Conservation (phyloP, 2,888 invertebrate genomes). For the Nebria salina region DNA sequence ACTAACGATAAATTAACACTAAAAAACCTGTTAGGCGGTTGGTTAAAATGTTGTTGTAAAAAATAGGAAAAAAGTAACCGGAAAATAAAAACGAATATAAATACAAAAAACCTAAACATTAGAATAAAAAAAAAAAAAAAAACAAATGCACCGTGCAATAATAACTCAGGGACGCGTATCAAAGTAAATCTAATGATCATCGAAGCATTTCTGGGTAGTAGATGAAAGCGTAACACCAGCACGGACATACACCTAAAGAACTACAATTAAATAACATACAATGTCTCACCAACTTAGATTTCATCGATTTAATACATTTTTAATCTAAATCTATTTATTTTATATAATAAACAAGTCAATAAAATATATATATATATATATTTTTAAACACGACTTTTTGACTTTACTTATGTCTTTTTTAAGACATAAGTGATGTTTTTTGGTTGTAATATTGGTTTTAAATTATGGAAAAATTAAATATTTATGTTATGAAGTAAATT, state of each 20-base stretch:
- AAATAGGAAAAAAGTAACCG: neutral
- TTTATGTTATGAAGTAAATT: no score
- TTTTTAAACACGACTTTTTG: no score
- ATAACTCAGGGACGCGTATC: neutral
- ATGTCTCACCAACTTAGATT: neutral
- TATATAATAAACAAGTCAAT: no score
- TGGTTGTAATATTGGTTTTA: no score
- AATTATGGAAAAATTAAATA: no score
- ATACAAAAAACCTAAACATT: neutral
- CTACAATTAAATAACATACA: neutral
- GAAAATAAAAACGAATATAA: neutral
- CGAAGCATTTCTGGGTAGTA: neutral
- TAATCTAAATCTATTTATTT: no score
- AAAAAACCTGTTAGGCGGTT: neutral
- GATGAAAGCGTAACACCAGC: neutral
- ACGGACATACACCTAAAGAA: neutral
- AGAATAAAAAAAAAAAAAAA: neutral
- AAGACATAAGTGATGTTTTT: no score
- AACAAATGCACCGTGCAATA: constrained; percentile 1
- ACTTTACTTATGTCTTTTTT: no score
- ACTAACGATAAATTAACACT: neutral
- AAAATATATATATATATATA: no score
- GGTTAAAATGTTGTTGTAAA: neutral
- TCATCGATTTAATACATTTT: no score
- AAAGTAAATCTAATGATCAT: constrained; percentile 1